Percentiles rank a stretch among this genome's conserved stretches.
Conservation (phyloP, 2,888 invertebrate species). For the Pollenia griseotomentosa region DNA sequence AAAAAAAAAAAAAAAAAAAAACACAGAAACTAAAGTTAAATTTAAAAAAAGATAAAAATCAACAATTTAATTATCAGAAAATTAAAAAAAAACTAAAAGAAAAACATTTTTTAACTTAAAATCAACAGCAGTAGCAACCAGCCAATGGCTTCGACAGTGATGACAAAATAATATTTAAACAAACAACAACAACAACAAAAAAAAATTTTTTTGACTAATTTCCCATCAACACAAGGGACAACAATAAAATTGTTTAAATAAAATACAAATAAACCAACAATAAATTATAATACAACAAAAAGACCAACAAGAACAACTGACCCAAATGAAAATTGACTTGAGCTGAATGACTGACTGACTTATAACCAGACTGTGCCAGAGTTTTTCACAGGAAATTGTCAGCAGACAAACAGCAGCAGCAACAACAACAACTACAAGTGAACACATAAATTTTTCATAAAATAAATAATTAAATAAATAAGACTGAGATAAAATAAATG, state of each 20-base stretch:
- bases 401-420: not conserved
- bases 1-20: constrained; percentile 11
- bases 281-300: constrained; percentile 40
- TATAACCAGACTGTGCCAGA: not conserved
- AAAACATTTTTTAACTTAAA: no score
- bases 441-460: constrained; percentile 67
- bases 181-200: constrained; percentile 12
- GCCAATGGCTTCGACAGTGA: constrained; percentile 1
- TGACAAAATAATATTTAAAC: constrained; percentile 40
- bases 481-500: constrained; percentile 45
- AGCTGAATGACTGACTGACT: not conserved
- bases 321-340: not conserved
- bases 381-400: constrained; percentile 65
- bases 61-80: constrained; percentile 62
- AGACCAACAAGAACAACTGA: not conserved
- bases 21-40: constrained; percentile 21
- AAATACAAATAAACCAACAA: constrained; percentile 30
- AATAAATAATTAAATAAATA: constrained; percentile 49
- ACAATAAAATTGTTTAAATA: constrained; percentile 8
- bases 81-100: constrained; percentile 7
- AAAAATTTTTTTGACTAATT: constrained; percentile 70
- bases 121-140: constrained; percentile 31
- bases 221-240: constrained; percentile 59
- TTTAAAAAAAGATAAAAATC: constrained; percentile 54
- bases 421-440: not conserved